These are phyloP conservation scores for Ctena decussata DNA, from an alignment of 2,888 invertebrate genomes.

Conservation along the genomic window DNA sequence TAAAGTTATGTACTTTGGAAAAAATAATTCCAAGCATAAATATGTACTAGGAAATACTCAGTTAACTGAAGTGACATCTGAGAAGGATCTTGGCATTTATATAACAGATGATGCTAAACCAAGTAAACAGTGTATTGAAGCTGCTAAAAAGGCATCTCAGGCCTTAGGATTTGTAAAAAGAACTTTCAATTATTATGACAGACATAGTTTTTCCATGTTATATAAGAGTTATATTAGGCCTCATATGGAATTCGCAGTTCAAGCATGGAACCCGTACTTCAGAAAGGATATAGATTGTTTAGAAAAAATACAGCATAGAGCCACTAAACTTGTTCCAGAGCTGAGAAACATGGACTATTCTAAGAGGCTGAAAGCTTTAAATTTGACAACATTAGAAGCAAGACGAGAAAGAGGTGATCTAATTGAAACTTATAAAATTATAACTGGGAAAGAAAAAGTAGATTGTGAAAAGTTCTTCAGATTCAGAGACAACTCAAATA, in stretches of 20 bases:
- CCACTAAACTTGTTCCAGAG: neutral
- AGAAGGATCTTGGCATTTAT: neutral
- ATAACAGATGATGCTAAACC: neutral
- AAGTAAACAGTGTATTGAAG: neutral
- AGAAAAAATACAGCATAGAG: neutral
- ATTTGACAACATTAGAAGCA: neutral
- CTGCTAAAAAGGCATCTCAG: neutral
- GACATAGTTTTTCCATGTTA: neutral
- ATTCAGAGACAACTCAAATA: too few relatives aligned
- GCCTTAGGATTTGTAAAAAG: neutral
- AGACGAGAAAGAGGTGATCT: neutral
- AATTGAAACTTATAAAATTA: neutral
- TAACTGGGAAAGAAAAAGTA: too few relatives aligned
- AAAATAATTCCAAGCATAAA: neutral
- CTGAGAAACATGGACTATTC: too few relatives aligned
- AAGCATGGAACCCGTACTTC: slow-evolving; percentile 1
- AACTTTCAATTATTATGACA: neutral
- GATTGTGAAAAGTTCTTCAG: too few relatives aligned
- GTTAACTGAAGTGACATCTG: neutral
- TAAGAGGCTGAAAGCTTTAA: neutral
- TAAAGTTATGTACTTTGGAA: neutral
- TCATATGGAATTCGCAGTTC: neutral
- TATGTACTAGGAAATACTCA: neutral
- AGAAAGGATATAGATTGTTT: too few relatives aligned
- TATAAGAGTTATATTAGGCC: neutral